Base-by-base conservation (phyloP, 1,140 invertebrate genomes). In the Gonatopus flavifemur region DNA sequence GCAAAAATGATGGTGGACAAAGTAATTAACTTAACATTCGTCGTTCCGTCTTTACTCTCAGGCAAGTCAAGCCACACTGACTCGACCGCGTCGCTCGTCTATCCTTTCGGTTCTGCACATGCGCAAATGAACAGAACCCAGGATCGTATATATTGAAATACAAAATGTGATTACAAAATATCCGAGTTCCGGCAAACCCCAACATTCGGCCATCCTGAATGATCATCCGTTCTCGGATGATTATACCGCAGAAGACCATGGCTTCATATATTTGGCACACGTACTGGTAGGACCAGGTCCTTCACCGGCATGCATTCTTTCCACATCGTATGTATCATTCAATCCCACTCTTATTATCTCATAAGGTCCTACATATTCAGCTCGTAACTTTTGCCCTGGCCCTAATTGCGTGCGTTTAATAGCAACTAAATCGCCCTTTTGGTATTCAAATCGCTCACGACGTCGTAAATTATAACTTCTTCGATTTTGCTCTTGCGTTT, bases 221-320 rank as follows among this genome's bases (percentile, higher is more conserved):
- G 6, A 5, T 25, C n/a, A n/a, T 33, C 48, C 32, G 32, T 9
- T 5, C 32, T 62, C 40, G 50, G 57, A 15, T 45, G 40, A 46
- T 42, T 31, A 53, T 38, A 33, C 19, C 15, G 38, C 38, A 25
- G 28, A 12, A n/a, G 25, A 7, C 66, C 64, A 74, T 13, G 45
- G 50, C 35, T 70, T 67, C 64, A 72, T 67, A 22, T 54, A 61
- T 19, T 71, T 63, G 2, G 65, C 66, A 10, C 50, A 59, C 1
- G 66, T 66, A 0, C 48, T 55, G 15, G 59, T 70, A 1, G 8
- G 37, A 20, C 32, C 41, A 0, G 68, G 62, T 2, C 67, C 69
- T 30, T 70, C 64, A 20, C 42, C 33, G 16, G 56, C 36, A 0
- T 62, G 64, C 22, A 52, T 42, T 41, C 57, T 57, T 25, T 35